Percentiles rank a stretch among this genome's conserved stretches.
Conservation (phyloP, 2,797 vertebrate species). For the Pempheris klunzingeri region DNA sequence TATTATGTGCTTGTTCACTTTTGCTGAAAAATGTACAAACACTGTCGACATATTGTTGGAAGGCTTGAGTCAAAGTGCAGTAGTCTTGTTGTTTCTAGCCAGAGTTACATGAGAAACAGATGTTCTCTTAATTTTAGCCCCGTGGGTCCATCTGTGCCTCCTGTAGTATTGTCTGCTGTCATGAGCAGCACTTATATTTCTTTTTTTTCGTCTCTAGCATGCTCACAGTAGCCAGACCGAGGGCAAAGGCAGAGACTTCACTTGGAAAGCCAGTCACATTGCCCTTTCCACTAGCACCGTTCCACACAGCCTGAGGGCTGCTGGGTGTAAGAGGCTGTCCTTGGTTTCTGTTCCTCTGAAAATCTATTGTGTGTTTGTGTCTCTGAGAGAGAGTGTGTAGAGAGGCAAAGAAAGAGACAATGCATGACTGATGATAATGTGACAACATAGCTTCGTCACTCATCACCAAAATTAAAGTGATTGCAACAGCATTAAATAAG, state of each 20-base stretch:
- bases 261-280: conserved; percentile 56
- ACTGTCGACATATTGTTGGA: neutral
- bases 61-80: neutral
- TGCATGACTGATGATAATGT: conserved; percentile 61
- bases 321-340: conserved; percentile 45
- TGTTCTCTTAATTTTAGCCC: conserved; percentile 64
- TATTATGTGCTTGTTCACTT: neutral
- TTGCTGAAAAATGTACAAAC: neutral
- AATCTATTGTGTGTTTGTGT: conserved; percentile 31
- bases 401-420: conserved; percentile 24
- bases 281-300: conserved; percentile 56
- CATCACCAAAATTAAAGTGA: conserved; percentile 65
- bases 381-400: neutral
- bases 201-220: conserved; percentile 21
- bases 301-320: conserved; percentile 45
- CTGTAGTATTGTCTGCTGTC: conserved; percentile 38
- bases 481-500: conserved; percentile 56
- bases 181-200: conserved; percentile 39
- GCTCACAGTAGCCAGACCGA: conserved; percentile 41
- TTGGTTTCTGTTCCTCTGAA: conserved; percentile 51
- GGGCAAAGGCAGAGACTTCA: conserved; percentile 60
- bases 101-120: conserved; percentile 61
- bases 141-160: conserved; percentile 56
- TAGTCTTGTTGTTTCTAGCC: conserved; percentile 29
- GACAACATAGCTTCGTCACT: conserved; percentile 46